Base-by-base conservation (phyloP, 2,888 invertebrate species). In the Thymelicus sylvestris region DNA sequence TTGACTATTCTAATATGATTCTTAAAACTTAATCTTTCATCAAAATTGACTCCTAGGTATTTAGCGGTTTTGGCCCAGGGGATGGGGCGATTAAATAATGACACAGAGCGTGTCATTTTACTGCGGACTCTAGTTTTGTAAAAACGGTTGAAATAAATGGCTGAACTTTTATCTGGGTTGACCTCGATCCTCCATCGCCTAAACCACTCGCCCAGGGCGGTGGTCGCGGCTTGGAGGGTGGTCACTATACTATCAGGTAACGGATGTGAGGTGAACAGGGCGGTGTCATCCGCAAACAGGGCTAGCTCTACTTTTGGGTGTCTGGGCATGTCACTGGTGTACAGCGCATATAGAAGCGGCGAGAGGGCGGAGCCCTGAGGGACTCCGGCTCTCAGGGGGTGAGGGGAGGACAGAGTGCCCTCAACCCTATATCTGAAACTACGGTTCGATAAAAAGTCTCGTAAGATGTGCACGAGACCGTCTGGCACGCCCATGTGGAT, bases 401-500 rank as follows among this genome's bases (percentile, higher is more conserved):
- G 57, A 19, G 24, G 8, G 44, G 60, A 31, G 44, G 62, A 62
- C 15, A 2, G 44, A 1, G 44, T 62, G 41, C 44, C 44, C 38
- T 62, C n/a, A 2, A 52, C 52, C 10, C 52, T 38, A 15, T 13
- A 65, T 0, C 38, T 4, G 19, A 65, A 50, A 2, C 6, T 50
- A 41, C 65, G 65, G 15, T 52, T 41, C 31, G 19, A 52, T 7
- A 68, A 13, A n/a, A 55, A 71, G 57, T 39, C 66, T 5, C 48
- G 62, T n/a, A 71, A 0, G 66, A 52, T 66, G 50, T 61, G 52
- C 15, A 71, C 62, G 24, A 62, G 47, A 3, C 70, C 38, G 47
- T 72, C 70, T 13, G 71, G 71, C 61, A 71, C 39, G 2, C 59
- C 71, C 0, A 68, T 3, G 0, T 55, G n/a, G 65, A 59, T 50